A percentile compares a stretch with the other conserved stretches of the same genome.
These are phyloP conservation scores for Squalus acanthias DNA, from an alignment of 2,797 vertebrate genomes.

Conservation along the genomic window DNA sequence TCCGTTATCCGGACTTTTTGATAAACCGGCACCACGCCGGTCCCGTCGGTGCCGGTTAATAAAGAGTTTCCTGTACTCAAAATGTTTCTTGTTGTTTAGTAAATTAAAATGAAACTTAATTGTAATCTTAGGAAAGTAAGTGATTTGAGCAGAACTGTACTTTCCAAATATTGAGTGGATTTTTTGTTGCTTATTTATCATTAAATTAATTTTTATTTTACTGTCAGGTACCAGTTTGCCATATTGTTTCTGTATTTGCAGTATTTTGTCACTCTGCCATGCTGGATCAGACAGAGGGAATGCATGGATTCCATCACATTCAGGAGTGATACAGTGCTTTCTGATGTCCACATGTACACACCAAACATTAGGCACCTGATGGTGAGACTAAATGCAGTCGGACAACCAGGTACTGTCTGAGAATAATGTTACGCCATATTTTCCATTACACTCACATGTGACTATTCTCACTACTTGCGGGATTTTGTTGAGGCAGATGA, in stretches of 20 bases:
- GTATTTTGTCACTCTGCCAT: constrained; percentile 35
- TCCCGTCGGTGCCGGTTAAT: too few relatives aligned
- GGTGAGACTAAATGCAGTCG: constrained; percentile 73
- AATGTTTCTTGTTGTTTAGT: background rate
- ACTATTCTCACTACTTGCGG: background rate
- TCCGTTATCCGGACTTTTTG: too few relatives aligned
- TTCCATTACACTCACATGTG: background rate
- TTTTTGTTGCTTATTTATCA: background rate
- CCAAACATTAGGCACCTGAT: constrained; percentile 71
- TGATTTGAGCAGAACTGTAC: background rate
- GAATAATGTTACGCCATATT: background rate
- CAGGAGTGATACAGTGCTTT: constrained; percentile 77
- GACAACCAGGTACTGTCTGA: constrained; percentile 74
- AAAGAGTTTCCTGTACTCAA: background rate
- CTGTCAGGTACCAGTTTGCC: background rate
- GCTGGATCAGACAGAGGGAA: constrained; percentile 41
- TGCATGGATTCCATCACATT: constrained; percentile 75
- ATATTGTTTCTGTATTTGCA: background rate
- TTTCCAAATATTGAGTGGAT: background rate
- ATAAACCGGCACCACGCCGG: too few relatives aligned
- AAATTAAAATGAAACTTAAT: background rate
- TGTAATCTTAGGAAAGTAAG: background rate
- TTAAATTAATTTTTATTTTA: too few relatives aligned
- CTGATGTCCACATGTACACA: constrained; percentile 78
- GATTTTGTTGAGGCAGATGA: background rate